Evolutionary conservation across 92 coral and sea anemone species (phyloP), one percentile per base, ranked within the genome.

Genomic region (Heteractis magnifica): DNA sequence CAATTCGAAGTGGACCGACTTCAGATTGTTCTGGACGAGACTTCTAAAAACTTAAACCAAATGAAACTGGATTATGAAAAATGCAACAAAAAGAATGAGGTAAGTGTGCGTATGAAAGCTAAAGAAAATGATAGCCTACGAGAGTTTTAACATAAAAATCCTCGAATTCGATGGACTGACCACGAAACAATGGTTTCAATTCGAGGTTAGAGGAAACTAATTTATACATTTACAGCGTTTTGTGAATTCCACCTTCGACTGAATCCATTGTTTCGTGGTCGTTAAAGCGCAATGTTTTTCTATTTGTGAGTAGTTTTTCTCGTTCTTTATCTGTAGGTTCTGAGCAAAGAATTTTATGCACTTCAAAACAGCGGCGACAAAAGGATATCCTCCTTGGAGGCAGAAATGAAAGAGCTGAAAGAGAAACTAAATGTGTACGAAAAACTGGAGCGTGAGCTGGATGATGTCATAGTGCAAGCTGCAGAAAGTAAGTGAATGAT

Each of bases 401-500:
- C 92, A 51, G 86, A 78, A 76, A 87, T 86, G 26, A 94, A 74
- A 72, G 95, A 92, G 14, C 92, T 90, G 74, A 86, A 78, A 81
- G 89, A 92, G 26, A 96, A 96, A 72, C 90, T 96, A 58, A 78
- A 90, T 44, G 79, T 88, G 23, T 96, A 96, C 71, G 99, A 96
- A 70, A 89, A 91, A 13, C 91, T 96, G 64, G 99, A 96, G 76
- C 94, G 90, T 65, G 99, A 96, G 74, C 83, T 96, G 53, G 99
- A 96, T 88, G 99, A 96, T 84, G 95, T 96, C 79, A 94, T 96
- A 65, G 84, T 96, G 94, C 99, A 96, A 72, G 93, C 99, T 41
- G 99, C 99, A 52, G 98, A 96, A 65, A 91, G 99, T 96, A 77
- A 82, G 94, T 6, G 48, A 49, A 41, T 34, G 44, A 34, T 34